Evolutionary conservation across 2,888 invertebrate species (phyloP), one percentile per base, ranked within the genome.

Genomic region (Lithophane ornitopus): DNA sequence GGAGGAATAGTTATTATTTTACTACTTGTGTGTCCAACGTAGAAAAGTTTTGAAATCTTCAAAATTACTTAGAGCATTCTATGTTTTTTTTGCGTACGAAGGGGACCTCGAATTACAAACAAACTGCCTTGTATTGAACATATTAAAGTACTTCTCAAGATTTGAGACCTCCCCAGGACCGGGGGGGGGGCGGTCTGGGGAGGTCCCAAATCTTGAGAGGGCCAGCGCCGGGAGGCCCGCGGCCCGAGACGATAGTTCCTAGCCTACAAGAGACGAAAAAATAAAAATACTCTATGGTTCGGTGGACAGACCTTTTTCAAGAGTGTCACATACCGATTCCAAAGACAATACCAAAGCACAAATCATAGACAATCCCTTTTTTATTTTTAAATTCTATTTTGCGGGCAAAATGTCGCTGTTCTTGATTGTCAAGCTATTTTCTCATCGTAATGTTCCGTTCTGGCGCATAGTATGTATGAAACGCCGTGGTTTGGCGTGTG

Each of bases 391-490:
- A 92, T 93, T 92, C 91, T 90, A 93, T 92, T 93, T 93, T 93
- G 91, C 91, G 92, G 91, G 92, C 94, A 95, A 96, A 96, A 96
- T 96, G 96, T 96, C 96, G 96, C 96, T 95, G 93, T 93, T 94
- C 94, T 94, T 93, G 95, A 94, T 95, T 96, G 96, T 96, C 96
- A 96, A 96, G 95, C 94, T 96, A 96, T 96, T 96, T 96, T 96
- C 96, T 96, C 96, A 94, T 95, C 95, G 95, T 94, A 96, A 96
- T 96, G 96, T 95, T 95, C 95, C 95, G 95, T 94, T 95, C 95
- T 94, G 95, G 95, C 95, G 96, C 95, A 95, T 95, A 96, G 94
- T 95, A 95, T 96, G 95, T 96, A 95, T 96, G 96, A 96, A 96
- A 96, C 94, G 92, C 91, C 92, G 92, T 91, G 92, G 92, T 94